Evolutionary conservation across 2,797 vertebrate genomes (phyloP), one percentile per base, ranked within the genome.

Genomic region (Hylomyscus alleni): DNA sequence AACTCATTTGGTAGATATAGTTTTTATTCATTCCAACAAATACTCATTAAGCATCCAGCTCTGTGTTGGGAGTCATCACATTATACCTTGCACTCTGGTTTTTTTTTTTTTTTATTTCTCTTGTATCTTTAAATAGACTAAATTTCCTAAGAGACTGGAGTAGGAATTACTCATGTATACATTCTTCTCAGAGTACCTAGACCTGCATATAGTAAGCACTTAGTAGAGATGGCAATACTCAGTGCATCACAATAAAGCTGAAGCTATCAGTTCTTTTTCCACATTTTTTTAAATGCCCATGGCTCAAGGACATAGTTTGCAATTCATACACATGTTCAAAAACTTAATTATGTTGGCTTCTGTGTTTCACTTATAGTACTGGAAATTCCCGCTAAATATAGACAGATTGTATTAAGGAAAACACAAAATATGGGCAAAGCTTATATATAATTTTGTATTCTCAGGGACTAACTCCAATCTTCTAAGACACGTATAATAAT

Each of bases 361-460:
- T 95, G 3, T 91, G 4, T 69, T 90, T 83, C 13, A 78, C 22
- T 58, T 96, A 54, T 77, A 40, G 44, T 31, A 4, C 73, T 97
- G 96, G 84, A 20, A 83, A 95, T 15, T 58, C 94, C 84, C 72
- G 58, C 56, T 94, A 87, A 97, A 75, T 97, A 89, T 92, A 15
- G 24, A 94, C 26, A 94, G 37, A 60, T 1, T 81, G 65, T 14
- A 91, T 65, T 95, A 96, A 97, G 76, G 44, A 95, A 97, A 98
- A 81, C 13, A 47, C 78, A 52, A 72, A 0, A 29, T 0, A 0
- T 54, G 26, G 9, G 72, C 93, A 78, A 82, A 95, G 54, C 0
- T 89, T 77, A 56, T 22, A 6, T 86, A 60, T 78, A 58, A 90
- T 75, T 91, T 82, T 82, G 9, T 58, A 77, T 93, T 93, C 10